Conservation (phyloP, 2,888 invertebrate species). For the Brenthis hecate region DNA sequence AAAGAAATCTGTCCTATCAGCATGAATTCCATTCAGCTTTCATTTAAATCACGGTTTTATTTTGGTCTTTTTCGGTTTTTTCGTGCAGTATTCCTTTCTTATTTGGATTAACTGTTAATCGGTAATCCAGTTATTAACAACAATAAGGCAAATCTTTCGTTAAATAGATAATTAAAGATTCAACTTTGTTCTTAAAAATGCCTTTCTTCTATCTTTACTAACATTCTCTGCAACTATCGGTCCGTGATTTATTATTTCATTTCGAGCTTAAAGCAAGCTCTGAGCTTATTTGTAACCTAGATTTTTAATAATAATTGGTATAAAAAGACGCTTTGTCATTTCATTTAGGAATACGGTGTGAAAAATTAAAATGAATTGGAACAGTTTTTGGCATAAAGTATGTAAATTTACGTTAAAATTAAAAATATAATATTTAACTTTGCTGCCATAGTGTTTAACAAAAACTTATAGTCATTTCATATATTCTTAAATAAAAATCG, state of each 20-base stretch:
- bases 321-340: conserved; percentile 2
- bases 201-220: not conserved
- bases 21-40: conserved; percentile 22
- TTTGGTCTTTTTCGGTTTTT: conserved; percentile 5
- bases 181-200: not conserved
- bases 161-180: not conserved
- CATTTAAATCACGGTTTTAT: conserved; percentile 29
- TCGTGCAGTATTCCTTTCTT: not conserved
- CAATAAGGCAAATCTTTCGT: no score
- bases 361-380: not conserved
- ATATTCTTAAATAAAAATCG: no score
- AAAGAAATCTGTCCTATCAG: conserved; percentile 27
- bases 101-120: no score
- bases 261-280: not conserved
- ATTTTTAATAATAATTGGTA: not conserved
- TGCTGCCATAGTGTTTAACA: no score
- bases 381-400: not conserved
- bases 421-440: no score
- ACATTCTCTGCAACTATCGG: not conserved
- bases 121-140: no score
- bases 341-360: not conserved
- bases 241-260: not conserved
- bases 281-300: not conserved
- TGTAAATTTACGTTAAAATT: no score
- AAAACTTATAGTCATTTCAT: no score